Base-by-base conservation (phyloP, 2,888 invertebrate genomes). In the Netelia virgata region DNA sequence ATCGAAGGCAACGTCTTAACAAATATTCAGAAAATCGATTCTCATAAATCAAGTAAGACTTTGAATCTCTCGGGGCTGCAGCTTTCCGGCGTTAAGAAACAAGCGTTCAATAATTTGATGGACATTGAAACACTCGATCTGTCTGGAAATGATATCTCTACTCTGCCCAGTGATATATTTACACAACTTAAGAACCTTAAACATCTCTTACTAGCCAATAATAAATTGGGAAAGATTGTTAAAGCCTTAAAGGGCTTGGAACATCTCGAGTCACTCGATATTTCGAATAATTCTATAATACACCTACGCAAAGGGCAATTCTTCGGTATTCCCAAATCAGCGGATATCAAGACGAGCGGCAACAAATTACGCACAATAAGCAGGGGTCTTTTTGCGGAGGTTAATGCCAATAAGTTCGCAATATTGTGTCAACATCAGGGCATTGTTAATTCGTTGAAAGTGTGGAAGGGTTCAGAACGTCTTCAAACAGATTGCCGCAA, bases 121-220 rank as follows among this genome's bases (percentile, higher is more conserved):
- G 61, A 87, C 9, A 63, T 89, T 10, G 88, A 87, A 36, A 84
- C 70, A 3, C 76, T 91, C 3, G 85, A 83, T 70, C 72, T 91
- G 3, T 72, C 87, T 3, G 86, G 88, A 53, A 91, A 91, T 66
- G 79, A 77, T 1, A 50, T 91, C 5, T 75, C 69, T 3, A 73
- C 80, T 1, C 84, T 91, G 0, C 90, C 88, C 6, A 84, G 88
- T 3, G 88, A 87, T 63, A 73, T 90, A 3, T 92, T 91, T 77
- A 86, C 90, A 0, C 90, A 91, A 69, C 82, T 91, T n/a, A 90
- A 88, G 10, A 86, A 83, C 1, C 75, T 91, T 8, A 88, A 87
- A 43, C 73, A 61, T 9, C 70, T 91, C 1, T 89, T 86, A 5
- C 69, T 91, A 2, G 87, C 89, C 0, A 9, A 86, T 86, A n/a